A percentile compares a stretch with the other conserved stretches of the same genome.
These are phyloP conservation scores for Neomicropteryx cornuta DNA, from an alignment of 1,140 invertebrate genomes.

Conservation along the genomic window DNA sequence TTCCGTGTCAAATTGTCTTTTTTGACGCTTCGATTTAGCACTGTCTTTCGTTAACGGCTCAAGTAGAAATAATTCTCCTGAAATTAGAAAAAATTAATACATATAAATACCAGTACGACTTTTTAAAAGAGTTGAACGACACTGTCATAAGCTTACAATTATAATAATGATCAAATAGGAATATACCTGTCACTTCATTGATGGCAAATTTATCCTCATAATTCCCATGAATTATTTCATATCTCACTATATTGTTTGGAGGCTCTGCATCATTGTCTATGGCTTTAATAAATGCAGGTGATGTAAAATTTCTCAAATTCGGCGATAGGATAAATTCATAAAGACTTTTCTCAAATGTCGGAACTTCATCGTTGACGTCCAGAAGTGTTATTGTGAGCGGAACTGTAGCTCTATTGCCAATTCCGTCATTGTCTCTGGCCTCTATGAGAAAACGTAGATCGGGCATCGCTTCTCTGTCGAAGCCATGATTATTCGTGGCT, in stretches of 20 bases:
- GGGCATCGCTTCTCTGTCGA: conserved; percentile 73
- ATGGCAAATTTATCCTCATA: conserved; percentile 70
- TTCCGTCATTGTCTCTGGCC: conserved; percentile 74
- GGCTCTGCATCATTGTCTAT: conserved; percentile 69
- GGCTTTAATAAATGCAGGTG: conserved; percentile 62
- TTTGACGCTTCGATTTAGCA: conserved; percentile 29
- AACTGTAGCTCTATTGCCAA: conserved; percentile 60
- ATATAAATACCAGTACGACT: neutral
- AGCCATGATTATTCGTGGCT: conserved; percentile 55
- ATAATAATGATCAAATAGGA: conserved; percentile 18
- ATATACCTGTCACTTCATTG: conserved; percentile 62
- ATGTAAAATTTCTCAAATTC: conserved; percentile 61
- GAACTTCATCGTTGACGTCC: conserved; percentile 82
- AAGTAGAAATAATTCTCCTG: conserved; percentile 38
- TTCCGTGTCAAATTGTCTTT: conserved; percentile 29
- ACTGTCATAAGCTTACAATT: too few relatives aligned
- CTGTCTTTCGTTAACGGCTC: conserved; percentile 37
- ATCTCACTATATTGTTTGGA: conserved; percentile 78
- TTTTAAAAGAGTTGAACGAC: too few relatives aligned
- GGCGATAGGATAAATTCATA: conserved; percentile 75
- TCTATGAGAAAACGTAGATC: conserved; percentile 70
- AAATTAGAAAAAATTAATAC: conserved; percentile 15
- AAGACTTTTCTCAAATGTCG: conserved; percentile 63
- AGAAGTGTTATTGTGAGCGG: conserved; percentile 62
- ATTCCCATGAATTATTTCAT: conserved; percentile 73